Conservation (phyloP, 2,888 invertebrate genomes). For the Anaspis maculata region DNA sequence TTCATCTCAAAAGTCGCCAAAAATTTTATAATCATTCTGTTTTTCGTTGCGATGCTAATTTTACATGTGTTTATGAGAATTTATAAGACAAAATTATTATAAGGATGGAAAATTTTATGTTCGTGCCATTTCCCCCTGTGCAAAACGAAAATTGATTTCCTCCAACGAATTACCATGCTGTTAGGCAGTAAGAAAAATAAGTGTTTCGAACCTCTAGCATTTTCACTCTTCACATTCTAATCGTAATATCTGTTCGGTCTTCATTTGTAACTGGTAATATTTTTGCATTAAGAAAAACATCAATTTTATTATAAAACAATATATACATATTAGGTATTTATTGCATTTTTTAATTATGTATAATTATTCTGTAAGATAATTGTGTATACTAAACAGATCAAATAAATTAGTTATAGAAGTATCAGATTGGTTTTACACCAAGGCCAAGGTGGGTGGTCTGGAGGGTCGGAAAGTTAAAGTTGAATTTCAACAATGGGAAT, state of each 20-base stretch:
- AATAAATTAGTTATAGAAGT: conserved; percentile 12
- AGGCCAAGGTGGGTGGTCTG: too few species aligned
- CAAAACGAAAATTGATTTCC: too few species aligned
- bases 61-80: conserved; percentile 5
- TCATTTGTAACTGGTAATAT: conserved; percentile 4
- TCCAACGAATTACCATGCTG: too few species aligned
- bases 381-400: conserved; percentile 16
- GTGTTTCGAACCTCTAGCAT: neutral
- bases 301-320: conserved; percentile 14
- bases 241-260: conserved; percentile 1
- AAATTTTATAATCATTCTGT: too few species aligned
- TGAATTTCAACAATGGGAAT: too few species aligned
- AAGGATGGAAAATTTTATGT: too few species aligned
- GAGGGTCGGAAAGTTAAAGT: too few species aligned
- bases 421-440: too few species aligned
- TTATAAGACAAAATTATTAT: too few species aligned
- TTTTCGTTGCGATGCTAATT: conserved; percentile 13
- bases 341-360: conserved; percentile 23
- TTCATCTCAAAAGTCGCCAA: too few species aligned
- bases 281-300: conserved; percentile 6
- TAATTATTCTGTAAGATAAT: conserved; percentile 25
- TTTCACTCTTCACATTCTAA: conserved; percentile 1
- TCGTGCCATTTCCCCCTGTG: too few species aligned
- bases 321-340: conserved; percentile 21
- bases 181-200: too few species aligned